Base-by-base conservation (phyloP, 1,140 invertebrate species). In the Daktulosphaira vitifoliae region DNA sequence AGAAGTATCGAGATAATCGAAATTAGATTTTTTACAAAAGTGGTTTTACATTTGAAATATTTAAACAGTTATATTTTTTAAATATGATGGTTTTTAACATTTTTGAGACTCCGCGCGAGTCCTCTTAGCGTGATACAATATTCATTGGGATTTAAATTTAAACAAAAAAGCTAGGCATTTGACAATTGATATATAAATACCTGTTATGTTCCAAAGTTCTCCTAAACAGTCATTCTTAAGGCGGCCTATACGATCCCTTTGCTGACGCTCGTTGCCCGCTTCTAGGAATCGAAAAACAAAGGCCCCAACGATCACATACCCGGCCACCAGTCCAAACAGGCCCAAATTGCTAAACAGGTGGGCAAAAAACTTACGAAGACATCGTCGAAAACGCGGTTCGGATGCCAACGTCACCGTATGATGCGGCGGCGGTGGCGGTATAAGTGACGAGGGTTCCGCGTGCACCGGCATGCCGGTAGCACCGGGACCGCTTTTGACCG, bases 171-270 rank as follows among this genome's bases (percentile, higher is more conserved):
- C n/a, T n/a, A n/a, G n/a, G n/a, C n/a, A 33, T 11, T 6, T 11
- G 29, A 33, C 11, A 33, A 33, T 33, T 33, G 11, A 33, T 33
- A 11, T 33, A 33, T 33, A 11, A 11, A 4, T 33, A 77, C 76
- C 75, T 67, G 76, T 77, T 65, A 76, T 76, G 51, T 74, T 75
- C 75, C 75, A 76, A 9, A 76, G 69, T 48, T 76, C 75, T n/a
- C 71, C 68, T 52, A 73, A 46, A 44, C 42, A 59, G 67, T 71
- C 39, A 71, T 70, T 7, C 62, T 74, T 33, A 66, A 70, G 11
- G 69, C 72, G 7, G 75, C 76, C 62, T 71, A 74, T 16, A 65
- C 66, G n/a, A 70, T 75, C 67, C 65, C 69, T 68, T 66, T 59
- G 42, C 25, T 46, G 18, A 39, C 68, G 52, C 56, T 70, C 33